Conservation (phyloP, 2,113 vertebrate species). For the Murina feae region DNA sequence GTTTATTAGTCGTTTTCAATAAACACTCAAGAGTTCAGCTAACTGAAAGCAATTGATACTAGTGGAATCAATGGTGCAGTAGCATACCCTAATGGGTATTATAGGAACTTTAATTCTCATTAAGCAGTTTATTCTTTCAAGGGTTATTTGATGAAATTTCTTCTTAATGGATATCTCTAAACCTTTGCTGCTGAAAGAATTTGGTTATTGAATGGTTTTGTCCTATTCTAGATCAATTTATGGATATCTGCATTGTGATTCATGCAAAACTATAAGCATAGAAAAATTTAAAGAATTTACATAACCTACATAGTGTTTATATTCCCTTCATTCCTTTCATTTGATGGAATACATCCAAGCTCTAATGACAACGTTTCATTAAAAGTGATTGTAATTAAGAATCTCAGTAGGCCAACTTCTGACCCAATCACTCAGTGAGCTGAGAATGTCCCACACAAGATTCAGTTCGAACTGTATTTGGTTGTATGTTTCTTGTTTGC, state of each 20-base stretch:
- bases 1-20: slow-evolving; percentile 59
- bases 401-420: neutral
- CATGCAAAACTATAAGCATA: neutral
- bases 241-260: neutral
- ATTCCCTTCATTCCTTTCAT: neutral
- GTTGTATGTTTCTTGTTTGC: neutral
- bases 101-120: slow-evolving; percentile 61
- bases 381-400: slow-evolving; percentile 22
- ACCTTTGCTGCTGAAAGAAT: slow-evolving; percentile 32
- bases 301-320: neutral
- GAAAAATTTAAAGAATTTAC: neutral
- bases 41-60: slow-evolving; percentile 44
- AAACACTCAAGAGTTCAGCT: slow-evolving; percentile 49
- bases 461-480: neutral
- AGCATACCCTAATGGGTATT: slow-evolving; percentile 47
- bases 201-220: slow-evolving; percentile 20
- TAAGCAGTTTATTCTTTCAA: slow-evolving; percentile 49
- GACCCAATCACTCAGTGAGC: neutral
- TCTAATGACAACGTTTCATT: neutral
- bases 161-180: slow-evolving; percentile 13
- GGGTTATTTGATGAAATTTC: slow-evolving; percentile 54
- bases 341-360: neutral
- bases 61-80: slow-evolving; percentile 37
- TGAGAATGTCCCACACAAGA: neutral
- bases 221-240: slow-evolving; percentile 8